Evolutionary conservation across 2,888 invertebrate species (phyloP).

Genomic region (Parthenolecanium corni): DNA sequence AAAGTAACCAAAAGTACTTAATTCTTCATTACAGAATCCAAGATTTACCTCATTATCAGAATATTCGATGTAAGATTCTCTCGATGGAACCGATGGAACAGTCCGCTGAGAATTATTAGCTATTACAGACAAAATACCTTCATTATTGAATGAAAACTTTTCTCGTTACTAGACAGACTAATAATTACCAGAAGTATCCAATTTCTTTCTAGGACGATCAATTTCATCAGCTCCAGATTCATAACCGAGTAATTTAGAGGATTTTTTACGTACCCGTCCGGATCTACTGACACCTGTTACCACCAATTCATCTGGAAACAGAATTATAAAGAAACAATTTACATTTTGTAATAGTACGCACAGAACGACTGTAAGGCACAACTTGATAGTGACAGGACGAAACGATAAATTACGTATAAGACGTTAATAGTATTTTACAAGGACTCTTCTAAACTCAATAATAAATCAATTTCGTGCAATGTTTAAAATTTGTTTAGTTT

Average conservation of each 20-base stretch:
- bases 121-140: background rate
- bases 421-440: too few relatives aligned
- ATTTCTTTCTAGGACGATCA: slow-evolving; percentile 1
- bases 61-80: slow-evolving; percentile 1
- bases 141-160: background rate
- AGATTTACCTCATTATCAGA: slow-evolving; percentile 2
- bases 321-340: background rate
- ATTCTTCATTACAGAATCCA: background rate
- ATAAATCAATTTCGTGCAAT: too few relatives aligned
- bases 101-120: background rate
- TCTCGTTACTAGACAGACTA: background rate
- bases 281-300: slow-evolving; percentile 80
- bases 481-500: too few relatives aligned
- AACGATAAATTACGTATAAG: too few relatives aligned
- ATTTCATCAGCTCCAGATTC: slow-evolving; percentile 70
- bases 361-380: too few relatives aligned
- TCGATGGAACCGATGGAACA: background rate
- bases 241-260: slow-evolving; percentile 86
- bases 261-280: slow-evolving; percentile 84
- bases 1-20: too few relatives aligned
- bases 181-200: background rate
- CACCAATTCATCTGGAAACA: slow-evolving; percentile 48
- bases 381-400: too few relatives aligned
- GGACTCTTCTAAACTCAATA: too few relatives aligned
- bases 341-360: too few relatives aligned